phyloP scores from a whole-genome alignment of 2,797 vertebrate genomes.

The Xenentodon cancila region DNA sequence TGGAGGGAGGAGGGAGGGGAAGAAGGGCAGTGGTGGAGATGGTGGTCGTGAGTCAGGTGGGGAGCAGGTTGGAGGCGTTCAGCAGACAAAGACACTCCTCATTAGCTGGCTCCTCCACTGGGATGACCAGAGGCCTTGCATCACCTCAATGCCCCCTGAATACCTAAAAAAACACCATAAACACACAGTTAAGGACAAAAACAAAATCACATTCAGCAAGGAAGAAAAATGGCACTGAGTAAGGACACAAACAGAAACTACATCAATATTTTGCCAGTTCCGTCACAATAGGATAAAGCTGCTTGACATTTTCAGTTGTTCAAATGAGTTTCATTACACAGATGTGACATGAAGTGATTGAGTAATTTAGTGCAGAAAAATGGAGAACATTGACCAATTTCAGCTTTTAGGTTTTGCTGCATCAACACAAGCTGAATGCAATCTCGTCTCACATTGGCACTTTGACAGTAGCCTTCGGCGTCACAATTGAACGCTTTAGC shows the following conservation, averaged over 20 bases:
- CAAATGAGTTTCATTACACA: not conserved
- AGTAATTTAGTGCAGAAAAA: not conserved
- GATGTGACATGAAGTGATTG: not conserved
- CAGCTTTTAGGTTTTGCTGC: not conserved
- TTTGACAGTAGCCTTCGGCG: constrained; percentile 1
- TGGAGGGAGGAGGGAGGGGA: constrained; percentile 52
- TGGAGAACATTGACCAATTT: not conserved
- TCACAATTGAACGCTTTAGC: not conserved
- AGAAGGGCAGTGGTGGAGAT: constrained; percentile 24
- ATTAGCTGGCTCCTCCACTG: constrained; percentile 91
- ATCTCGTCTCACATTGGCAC: not conserved
- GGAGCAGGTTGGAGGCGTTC: constrained; percentile 59
- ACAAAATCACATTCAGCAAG: not conserved
- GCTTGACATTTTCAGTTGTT: not conserved
- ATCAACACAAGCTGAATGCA: not conserved
- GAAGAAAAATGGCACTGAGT: not conserved
- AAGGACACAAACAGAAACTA: not conserved
- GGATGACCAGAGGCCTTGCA: constrained; percentile 88
- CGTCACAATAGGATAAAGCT: not conserved
- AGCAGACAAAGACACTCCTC: constrained; percentile 86
- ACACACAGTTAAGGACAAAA: constrained; percentile 8
- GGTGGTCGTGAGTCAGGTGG: constrained; percentile 16
- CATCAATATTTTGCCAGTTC: not conserved
- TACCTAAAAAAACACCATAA: constrained; percentile 75
- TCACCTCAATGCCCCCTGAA: constrained; percentile 89